Evolutionary conservation across 1,140 invertebrate species (phyloP).

Genomic region (Pachypeltis micranthus): DNA sequence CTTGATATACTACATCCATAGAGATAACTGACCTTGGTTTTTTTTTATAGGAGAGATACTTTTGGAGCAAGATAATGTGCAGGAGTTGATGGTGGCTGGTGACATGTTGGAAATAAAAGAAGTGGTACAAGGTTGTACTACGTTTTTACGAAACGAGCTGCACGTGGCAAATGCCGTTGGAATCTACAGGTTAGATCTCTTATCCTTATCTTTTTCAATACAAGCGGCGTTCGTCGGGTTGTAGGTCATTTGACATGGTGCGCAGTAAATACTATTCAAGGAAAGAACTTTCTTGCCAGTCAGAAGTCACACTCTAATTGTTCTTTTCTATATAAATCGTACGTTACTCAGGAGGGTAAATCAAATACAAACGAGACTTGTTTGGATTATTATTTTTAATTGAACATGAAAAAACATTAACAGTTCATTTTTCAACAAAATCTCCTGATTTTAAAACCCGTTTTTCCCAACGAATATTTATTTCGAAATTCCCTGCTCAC

Average conservation of each 20-base stretch:
- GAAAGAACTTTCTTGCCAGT: background rate
- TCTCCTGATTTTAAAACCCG: too few relatives aligned
- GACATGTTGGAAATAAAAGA: conserved; percentile 85
- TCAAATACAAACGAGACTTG: too few relatives aligned
- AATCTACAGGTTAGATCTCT: conserved; percentile 57
- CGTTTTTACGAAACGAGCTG: conserved; percentile 77
- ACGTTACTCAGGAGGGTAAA: too few relatives aligned
- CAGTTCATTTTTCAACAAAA: too few relatives aligned
- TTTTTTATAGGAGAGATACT: conserved; percentile 41
- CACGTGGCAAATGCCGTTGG: conserved; percentile 83
- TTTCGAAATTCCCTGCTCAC: too few relatives aligned
- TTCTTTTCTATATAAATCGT: too few relatives aligned
- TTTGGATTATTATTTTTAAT: too few relatives aligned
- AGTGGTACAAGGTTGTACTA: conserved; percentile 74
- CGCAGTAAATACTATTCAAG: background rate
- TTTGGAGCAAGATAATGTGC: conserved; percentile 62
- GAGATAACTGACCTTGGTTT: conserved; percentile 7
- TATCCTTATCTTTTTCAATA: background rate
- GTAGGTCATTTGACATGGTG: too few relatives aligned
- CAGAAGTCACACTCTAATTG: background rate
- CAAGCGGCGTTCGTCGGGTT: too few relatives aligned
- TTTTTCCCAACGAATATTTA: too few relatives aligned
- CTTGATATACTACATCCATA: background rate
- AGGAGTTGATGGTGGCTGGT: conserved; percentile 77
- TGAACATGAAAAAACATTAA: too few relatives aligned